phyloP scores from a whole-genome alignment of 2,113 vertebrate species.

The Neolamprologus sp. region DNA sequence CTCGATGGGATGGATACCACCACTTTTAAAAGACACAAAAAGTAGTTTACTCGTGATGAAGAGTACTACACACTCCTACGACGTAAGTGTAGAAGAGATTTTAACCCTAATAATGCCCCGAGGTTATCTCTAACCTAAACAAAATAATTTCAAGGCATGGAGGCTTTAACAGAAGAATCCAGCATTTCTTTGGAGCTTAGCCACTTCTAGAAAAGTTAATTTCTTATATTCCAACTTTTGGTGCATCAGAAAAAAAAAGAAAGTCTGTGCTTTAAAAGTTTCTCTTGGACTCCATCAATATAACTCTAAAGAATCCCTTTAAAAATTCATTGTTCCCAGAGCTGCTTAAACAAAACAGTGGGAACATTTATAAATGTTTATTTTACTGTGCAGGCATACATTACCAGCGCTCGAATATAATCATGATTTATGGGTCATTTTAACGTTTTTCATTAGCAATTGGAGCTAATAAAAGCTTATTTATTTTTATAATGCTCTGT shows the following conservation, averaged over 20 bases:
- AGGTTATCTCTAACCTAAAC: neutral
- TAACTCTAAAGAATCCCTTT: neutral
- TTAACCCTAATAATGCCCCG: rapidly evolving
- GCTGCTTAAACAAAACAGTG: neutral
- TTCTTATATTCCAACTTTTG: neutral
- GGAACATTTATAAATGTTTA: neutral
- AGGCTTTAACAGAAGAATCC: neutral
- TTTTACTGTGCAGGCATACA: neutral
- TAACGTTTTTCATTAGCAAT: neutral
- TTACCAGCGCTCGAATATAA: neutral
- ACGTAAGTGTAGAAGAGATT: neutral
- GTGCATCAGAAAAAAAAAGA: neutral
- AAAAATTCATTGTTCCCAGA: neutral
- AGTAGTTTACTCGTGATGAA: neutral
- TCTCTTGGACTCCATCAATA: neutral
- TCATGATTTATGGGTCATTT: neutral
- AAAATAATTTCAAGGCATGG: neutral
- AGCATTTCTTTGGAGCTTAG: neutral
- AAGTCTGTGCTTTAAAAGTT: neutral
- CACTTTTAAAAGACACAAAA: neutral
- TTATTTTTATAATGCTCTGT: neutral
- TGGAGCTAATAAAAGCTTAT: neutral
- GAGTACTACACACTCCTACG: neutral
- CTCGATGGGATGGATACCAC: neutral
- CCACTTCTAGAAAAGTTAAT: neutral